Conservation (phyloP, 2,113 vertebrate species). For the Mus musculus region DNA sequence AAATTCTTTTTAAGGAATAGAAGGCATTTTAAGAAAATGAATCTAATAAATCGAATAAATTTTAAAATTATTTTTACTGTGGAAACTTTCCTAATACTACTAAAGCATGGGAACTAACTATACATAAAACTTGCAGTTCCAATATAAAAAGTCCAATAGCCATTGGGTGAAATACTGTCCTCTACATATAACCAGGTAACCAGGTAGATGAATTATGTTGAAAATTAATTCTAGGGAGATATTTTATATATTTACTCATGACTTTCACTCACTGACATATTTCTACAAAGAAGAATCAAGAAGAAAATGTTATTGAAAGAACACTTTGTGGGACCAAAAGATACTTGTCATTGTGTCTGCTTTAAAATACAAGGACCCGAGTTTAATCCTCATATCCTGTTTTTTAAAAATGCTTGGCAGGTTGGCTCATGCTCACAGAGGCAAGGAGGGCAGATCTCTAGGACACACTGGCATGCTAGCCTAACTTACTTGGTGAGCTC, state of each 20-base stretch:
- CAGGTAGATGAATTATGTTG: neutral
- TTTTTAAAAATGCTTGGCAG: neutral
- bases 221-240: slow-evolving; percentile 21
- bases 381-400: neutral
- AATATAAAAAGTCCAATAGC: slow-evolving; percentile 9
- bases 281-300: slow-evolving; percentile 10
- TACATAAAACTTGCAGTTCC: neutral
- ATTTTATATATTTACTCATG: neutral
- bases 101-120: neutral
- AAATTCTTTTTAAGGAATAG: neutral
- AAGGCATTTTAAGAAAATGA: neutral
- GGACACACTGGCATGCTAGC: no score
- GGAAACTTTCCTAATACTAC: neutral
- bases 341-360: no score
- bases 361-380: neutral
- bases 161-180: neutral
- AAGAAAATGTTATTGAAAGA: slow-evolving; percentile 22
- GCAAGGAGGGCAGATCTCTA: no score
- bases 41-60: neutral
- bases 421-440: neutral
- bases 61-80: neutral
- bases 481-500: neutral
- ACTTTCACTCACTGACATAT: neutral
- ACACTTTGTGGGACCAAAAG: neutral
- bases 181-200: neutral